Evolutionary conservation across 2,797 vertebrate genomes (phyloP).

Genomic region (Hydrophis major): DNA sequence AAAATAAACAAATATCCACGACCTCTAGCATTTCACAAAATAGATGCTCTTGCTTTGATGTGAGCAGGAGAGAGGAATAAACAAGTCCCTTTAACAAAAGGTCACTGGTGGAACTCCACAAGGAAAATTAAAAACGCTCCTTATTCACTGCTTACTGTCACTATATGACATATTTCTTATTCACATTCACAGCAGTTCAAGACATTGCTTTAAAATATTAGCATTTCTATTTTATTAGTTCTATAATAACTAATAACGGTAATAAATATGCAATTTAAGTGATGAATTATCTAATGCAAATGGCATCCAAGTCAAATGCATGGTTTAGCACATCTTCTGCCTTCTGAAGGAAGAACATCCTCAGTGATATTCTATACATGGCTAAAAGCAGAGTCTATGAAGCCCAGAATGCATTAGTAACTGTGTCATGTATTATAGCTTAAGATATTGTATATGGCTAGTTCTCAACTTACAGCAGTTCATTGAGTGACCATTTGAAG

Average conservation of each 20-base stretch:
- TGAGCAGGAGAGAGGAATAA: neutral
- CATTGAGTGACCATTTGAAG: neutral
- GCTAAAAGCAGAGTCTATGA: neutral
- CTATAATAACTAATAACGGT: neutral
- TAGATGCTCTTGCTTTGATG: slow-evolving; percentile 5
- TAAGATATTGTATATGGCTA: neutral
- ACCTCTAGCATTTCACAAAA: slow-evolving; percentile 15
- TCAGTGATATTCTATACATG: neutral
- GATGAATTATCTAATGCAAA: neutral
- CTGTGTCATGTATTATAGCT: neutral
- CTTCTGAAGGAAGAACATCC: neutral
- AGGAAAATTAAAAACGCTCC: neutral
- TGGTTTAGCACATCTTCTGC: neutral
- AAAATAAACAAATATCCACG: slow-evolving; percentile 67
- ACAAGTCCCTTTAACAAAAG: neutral
- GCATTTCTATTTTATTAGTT: neutral
- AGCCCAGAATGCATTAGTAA: neutral
- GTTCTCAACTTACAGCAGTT: neutral
- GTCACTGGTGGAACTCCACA: neutral
- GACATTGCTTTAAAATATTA: neutral
- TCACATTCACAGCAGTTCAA: neutral
- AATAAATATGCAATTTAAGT: neutral
- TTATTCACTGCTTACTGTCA: neutral
- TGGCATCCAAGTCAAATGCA: neutral
- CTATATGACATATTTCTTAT: neutral